Base-by-base conservation (phyloP, 2,797 vertebrate species). In the Spheniscus humboldti region DNA sequence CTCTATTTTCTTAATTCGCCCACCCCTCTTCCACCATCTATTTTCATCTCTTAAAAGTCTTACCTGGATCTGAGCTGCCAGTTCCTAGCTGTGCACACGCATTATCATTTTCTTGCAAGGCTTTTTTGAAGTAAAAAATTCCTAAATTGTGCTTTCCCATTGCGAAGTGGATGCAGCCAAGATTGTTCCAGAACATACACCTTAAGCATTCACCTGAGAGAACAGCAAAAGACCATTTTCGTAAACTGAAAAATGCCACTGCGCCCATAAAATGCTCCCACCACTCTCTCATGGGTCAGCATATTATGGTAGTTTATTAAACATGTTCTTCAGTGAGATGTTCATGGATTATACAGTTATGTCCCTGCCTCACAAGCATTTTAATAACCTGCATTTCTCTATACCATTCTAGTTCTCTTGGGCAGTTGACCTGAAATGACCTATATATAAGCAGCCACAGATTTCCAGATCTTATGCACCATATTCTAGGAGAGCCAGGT, bases 151-250 rank as follows among this genome's bases (percentile, higher is more conserved):
- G 99, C 96, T 99, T 99, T 93, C 99, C 99, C 99, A 99, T 99
- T 60, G 99, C 99, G 97, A 99, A 99, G 97, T 99, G 99, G 96
- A 99, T 99, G 96, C 99, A 99, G 86, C 99, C 99, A 96, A 99
- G 99, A 96, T 99, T 99, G 97, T 99, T 99, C 99, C 99, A 99
- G 98, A 99, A 99, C 99, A 99, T 99, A 95, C 99, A 99, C 13
- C 99, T 98, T 77, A 99, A 98, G 97, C 99, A 99, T 99, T 99
- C 99, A 97, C 99, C 99, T 99, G 96, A 47, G 33, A 93, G 91
- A 93, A 96, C 55, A 96, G 39, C 56, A 80, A 72, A 60, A 86
- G 37, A 88, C 30, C 6, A 50, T 71, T 88, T 88, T 62, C 3
- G 24, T 66, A 69, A 85, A 87, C 23, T 30, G 19, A 82, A 73